A percentile compares a stretch with the other conserved stretches of the same genome.
Conservation (phyloP, 2,797 vertebrate species). For the Cygnus olor region DNA sequence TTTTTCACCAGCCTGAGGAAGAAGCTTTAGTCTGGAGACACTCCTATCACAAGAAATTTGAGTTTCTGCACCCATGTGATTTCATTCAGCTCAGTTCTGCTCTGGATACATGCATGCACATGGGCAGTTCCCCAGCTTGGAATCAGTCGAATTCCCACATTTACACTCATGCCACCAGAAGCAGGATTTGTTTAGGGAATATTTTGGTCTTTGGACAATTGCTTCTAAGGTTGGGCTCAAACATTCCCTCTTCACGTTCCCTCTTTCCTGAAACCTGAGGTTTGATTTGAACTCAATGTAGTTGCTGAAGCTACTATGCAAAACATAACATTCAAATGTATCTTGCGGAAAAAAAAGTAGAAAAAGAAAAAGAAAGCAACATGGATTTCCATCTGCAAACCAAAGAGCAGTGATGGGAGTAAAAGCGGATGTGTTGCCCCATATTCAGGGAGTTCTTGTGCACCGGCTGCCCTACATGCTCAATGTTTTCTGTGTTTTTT, state of each 20-base stretch:
- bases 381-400: neutral
- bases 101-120: neutral
- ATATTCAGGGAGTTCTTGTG: neutral
- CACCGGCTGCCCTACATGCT: neutral
- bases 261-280: conserved; percentile 1
- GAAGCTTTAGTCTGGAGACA: neutral
- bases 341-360: neutral
- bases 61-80: neutral
- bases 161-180: neutral
- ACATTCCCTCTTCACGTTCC: neutral
- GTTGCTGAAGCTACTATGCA: neutral
- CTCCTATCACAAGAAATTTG: neutral
- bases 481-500: neutral
- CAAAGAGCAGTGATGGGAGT: neutral
- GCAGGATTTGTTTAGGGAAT: neutral
- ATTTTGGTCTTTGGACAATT: neutral
- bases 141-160: neutral
- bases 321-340: neutral
- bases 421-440: neutral
- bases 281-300: neutral
- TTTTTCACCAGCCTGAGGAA: neutral
- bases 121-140: neutral
- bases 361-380: neutral
- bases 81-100: neutral
- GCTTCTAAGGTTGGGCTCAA: neutral